Evolutionary conservation across 2,888 invertebrate species (phyloP).

Genomic region (Pollenia angustigena): DNA sequence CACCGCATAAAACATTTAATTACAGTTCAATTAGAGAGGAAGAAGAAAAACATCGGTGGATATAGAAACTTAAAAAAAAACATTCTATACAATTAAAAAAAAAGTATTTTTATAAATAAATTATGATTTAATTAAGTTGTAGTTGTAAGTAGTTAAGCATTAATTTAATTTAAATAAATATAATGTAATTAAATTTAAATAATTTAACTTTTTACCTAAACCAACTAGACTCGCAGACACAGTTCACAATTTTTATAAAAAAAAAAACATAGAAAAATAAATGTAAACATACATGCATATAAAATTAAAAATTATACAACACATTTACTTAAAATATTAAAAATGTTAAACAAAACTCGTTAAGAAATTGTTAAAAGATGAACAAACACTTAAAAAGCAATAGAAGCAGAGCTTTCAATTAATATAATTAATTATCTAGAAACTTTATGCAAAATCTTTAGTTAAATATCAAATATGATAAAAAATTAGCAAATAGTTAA

Average conservation of each 20-base stretch:
- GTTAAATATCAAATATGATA: slow-evolving; percentile 21
- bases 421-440: slow-evolving; percentile 16
- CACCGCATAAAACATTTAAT: slow-evolving; percentile 27
- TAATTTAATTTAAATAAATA: slow-evolving; percentile 7
- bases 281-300: background rate
- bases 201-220: slow-evolving; percentile 57
- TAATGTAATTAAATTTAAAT: slow-evolving; percentile 24
- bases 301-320: background rate
- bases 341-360: background rate
- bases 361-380: slow-evolving; percentile 10
- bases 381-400: slow-evolving; percentile 47
- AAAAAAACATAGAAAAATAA: slow-evolving; percentile 3
- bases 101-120: slow-evolving; percentile 67
- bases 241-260: slow-evolving; percentile 18
- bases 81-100: slow-evolving; percentile 56
- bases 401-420: slow-evolving; percentile 63
- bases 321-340: background rate
- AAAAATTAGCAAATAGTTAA: slow-evolving; percentile 16
- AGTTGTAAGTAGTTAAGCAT: slow-evolving; percentile 35
- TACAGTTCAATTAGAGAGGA: slow-evolving; percentile 25
- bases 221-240: slow-evolving; percentile 63
- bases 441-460: background rate
- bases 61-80: slow-evolving; percentile 50
- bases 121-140: slow-evolving; percentile 38
- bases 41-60: background rate